Evolutionary conservation across 2,113 vertebrate species (phyloP), one percentile per base, ranked within the genome.

Genomic region (Phasianus colchicus): DNA sequence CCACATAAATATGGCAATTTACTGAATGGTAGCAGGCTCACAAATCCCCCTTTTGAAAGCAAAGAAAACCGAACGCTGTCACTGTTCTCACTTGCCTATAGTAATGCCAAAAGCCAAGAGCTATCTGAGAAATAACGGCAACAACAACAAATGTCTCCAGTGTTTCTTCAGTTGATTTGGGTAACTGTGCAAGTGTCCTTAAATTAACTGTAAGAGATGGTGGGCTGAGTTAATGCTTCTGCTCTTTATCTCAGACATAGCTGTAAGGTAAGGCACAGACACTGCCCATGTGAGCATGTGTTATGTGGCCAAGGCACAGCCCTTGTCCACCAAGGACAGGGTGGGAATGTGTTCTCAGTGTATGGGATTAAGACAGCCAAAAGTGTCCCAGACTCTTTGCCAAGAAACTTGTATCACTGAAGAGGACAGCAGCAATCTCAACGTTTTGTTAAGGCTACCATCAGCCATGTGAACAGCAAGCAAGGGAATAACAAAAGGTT

Each of bases 271-370:
- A 70, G 34, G 25, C 5, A 13, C 22, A 50, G 17, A 27, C 18
- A 36, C 8, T 1, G 6, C 1, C 15, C 1, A 2, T 0, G 6
- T 11, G 47, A 38, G 30, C 0, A 6, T 4, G 13, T 52, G 27
- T 29, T 29, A 29, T 2, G 27, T 29, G 52, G 27, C 52, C 27
- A 15, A 29, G 27, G 78, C 16, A 43, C 9, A 24, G 80, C 0
- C 40, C 42, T 43, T 43, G 42, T 43, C 42, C 42, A 43, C 42
- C 15, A 1, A 0, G 14, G 40, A 6, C 0, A 4, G 63, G 24
- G 50, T 1, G 10, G 74, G 27, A 42, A 27, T 1, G 15, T 8
- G 21, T 18, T 22, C 12, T 0, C 16, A 7, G 2, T 4, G 6
- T 6, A 1, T 2, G 25, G 1, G 36, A 52, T n/a, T 0, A 45